Base-by-base conservation (phyloP, 1,140 invertebrate species). In the Drosophila miranda region DNA sequence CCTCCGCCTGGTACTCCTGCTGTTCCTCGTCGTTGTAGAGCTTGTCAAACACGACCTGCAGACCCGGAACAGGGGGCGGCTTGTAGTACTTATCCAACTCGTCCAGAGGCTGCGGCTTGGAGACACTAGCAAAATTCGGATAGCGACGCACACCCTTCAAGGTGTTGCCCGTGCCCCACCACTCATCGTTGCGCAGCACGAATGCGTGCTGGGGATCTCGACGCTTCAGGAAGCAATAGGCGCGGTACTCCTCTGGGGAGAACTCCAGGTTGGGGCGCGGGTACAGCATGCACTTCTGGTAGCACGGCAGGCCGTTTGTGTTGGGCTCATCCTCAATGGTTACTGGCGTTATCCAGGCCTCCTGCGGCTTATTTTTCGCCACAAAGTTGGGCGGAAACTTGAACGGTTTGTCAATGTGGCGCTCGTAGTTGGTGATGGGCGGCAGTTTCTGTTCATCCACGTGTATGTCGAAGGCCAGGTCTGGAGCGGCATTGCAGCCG, bases 211-310 rank as follows among this genome's bases (percentile, higher is more conserved):
- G 43, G 1, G 64, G 56, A 13, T 63, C 11, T 0, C 56, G 57
- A 7, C 41, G 57, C 38, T 61, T 82, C 11, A 88, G 68, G 48
- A 61, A 69, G 2, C 49, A 26, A 60, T 81, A 91, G 6, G 72
- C 88, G 5, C 63, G 45, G 41, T 75, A 67, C 66, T 91, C 90
- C 58, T 91, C 90, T 2, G 69, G 57, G 0, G 75, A 78, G 51
- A 88, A 86, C 23, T 89, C 90, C 11, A 79, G 30, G 63, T 90
- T 89, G 23, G 75, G 68, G 9, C 77, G 61, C 0, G 90, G 90
- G 55, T 91, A 91, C 5, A 81, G n/a, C 16, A 73, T 51, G 26
- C 74, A 75, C 52, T 91, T 91, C 21, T 91, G 77, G 53, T 91
- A 91, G 26, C 55, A 56, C 3, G 89, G 79, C 9, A 83, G 19